These are phyloP conservation scores for Halcyon chelicuti DNA, from an alignment of 2,797 vertebrate species.

Conservation along the genomic window DNA sequence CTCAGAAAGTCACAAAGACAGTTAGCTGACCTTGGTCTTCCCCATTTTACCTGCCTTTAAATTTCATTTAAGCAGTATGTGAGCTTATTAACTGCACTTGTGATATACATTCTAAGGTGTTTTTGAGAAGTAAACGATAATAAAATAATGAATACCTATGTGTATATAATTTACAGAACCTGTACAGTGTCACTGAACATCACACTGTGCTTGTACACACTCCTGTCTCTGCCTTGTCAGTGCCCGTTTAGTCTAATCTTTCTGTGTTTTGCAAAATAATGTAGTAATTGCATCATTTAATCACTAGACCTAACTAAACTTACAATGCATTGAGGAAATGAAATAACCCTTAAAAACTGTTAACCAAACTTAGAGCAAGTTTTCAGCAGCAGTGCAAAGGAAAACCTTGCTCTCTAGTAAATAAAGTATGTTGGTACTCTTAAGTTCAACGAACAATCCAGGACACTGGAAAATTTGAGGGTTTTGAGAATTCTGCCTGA, in stretches of 20 bases:
- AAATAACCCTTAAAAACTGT: neutral
- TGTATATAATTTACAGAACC: neutral
- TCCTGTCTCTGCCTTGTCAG: neutral
- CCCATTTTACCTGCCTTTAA: neutral
- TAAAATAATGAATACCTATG: neutral
- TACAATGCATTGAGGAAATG: accelerated
- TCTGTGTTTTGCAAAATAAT: neutral
- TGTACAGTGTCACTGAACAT: neutral
- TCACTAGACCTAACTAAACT: neutral
- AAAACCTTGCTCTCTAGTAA: neutral
- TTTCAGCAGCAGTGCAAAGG: neutral
- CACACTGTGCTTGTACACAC: accelerated
- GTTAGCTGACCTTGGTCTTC: neutral
- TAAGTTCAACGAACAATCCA: neutral
- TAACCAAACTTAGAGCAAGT: neutral
- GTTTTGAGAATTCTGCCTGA: neutral
- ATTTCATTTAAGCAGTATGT: neutral
- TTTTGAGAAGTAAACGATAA: neutral
- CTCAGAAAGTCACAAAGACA: neutral
- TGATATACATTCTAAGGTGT: neutral
- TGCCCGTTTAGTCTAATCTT: neutral
- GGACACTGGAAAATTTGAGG: neutral
- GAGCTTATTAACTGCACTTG: neutral
- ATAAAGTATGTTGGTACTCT: neutral
- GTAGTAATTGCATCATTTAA: neutral